A percentile compares a stretch with the other conserved stretches of the same genome.
These are phyloP conservation scores for Meta bourneti DNA, from an alignment of 2,888 invertebrate genomes.

Conservation along the genomic window DNA sequence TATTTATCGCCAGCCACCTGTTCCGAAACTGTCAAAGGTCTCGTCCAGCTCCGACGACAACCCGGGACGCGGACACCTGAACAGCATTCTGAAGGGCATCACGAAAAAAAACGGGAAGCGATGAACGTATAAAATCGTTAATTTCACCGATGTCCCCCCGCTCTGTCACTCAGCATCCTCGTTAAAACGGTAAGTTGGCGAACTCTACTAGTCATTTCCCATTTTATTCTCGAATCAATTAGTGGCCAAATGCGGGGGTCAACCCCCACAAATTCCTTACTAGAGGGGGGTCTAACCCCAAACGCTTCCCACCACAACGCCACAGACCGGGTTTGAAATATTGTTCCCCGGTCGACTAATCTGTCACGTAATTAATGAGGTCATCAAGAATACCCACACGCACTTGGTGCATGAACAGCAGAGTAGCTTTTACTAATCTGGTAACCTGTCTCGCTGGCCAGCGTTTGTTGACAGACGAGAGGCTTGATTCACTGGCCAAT, in stretches of 20 bases:
- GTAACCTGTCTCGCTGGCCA: conserved; percentile 54
- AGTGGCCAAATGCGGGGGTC: conserved; percentile 41
- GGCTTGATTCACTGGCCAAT: conserved; percentile 73
- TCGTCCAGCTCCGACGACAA: no score
- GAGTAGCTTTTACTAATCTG: conserved; percentile 66
- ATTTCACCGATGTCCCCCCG: conserved; percentile 50
- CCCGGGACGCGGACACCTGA: not conserved
- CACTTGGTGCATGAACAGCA: conserved; percentile 52
- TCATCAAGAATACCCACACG: conserved; percentile 72
- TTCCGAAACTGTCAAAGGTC: not conserved
- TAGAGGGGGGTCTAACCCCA: conserved; percentile 4
- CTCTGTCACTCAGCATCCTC: conserved; percentile 42
- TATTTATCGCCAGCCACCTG: not conserved
- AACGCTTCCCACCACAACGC: not conserved
- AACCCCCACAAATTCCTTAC: conserved; percentile 46
- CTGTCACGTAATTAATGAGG: conserved; percentile 76
- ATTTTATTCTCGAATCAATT: conserved; percentile 67
- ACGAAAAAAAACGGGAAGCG: not conserved
- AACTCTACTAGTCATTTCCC: conserved; percentile 49
- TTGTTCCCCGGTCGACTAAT: conserved; percentile 58
- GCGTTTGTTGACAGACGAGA: conserved; percentile 61
- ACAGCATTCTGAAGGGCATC: not conserved
- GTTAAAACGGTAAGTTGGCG: conserved; percentile 52
- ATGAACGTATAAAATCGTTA: conserved; percentile 18
- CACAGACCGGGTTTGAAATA: conserved; percentile 63